These are phyloP conservation scores for Ailurus styani DNA, from an alignment of 2,113 vertebrate genomes.

Conservation along the genomic window DNA sequence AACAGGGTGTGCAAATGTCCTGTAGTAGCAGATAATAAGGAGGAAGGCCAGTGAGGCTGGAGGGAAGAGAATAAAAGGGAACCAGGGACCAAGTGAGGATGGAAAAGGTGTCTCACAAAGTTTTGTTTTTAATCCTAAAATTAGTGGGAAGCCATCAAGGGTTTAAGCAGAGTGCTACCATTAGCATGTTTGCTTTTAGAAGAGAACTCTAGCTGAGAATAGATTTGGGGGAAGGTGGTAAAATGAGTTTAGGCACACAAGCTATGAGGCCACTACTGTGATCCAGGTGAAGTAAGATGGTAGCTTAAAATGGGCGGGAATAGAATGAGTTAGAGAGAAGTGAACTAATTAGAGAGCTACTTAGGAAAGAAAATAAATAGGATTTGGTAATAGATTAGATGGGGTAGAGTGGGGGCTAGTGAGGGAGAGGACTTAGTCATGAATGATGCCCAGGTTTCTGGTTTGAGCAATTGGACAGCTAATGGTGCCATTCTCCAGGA, in stretches of 20 bases:
- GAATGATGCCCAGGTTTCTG: neutral
- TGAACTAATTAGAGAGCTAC: neutral
- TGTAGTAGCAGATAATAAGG: neutral
- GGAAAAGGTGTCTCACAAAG: neutral
- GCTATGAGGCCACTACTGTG: neutral
- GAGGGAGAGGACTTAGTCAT: neutral
- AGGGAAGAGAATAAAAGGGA: neutral
- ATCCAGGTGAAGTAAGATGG: neutral
- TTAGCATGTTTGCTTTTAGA: neutral
- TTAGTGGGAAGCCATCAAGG: neutral
- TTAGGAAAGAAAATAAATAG: neutral
- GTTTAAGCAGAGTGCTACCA: neutral
- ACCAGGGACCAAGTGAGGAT: neutral
- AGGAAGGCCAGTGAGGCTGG: neutral
- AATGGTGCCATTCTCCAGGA: neutral
- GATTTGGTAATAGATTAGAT: neutral
- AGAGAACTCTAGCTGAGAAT: neutral
- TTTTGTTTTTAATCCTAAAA: constrained; percentile 29
- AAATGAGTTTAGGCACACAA: neutral
- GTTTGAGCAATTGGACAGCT: neutral
- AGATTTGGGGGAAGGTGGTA: neutral
- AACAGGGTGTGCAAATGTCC: neutral
- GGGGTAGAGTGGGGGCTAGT: neutral
- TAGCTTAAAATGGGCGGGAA: neutral
- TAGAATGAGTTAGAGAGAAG: neutral